These are phyloP conservation scores for Epicauta chinensis DNA, from an alignment of 1,140 invertebrate genomes.

Conservation along the genomic window DNA sequence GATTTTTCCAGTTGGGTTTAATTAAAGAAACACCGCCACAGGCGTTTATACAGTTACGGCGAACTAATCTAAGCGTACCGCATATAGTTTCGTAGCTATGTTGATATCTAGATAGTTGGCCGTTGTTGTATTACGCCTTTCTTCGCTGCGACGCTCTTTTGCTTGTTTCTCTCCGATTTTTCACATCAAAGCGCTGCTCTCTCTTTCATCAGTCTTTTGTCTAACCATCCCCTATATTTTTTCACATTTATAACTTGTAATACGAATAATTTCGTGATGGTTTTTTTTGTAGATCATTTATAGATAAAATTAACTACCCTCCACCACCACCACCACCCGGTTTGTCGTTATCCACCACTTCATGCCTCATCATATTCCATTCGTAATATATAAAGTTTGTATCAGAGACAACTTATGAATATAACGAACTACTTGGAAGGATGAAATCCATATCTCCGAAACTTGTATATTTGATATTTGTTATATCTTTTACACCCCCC, in stretches of 20 bases:
- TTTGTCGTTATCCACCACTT: too few species aligned
- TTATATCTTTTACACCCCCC: slow-evolving; percentile 18
- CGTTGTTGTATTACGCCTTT: too few species aligned
- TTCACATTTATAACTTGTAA: too few species aligned
- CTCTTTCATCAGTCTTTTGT: slow-evolving; percentile 20
- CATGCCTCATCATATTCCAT: too few species aligned
- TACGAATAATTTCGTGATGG: too few species aligned
- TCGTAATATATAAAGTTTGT: slow-evolving; percentile 36
- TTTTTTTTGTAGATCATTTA: too few species aligned
- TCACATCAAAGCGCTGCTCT: slow-evolving; percentile 27
- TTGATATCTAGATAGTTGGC: too few species aligned
- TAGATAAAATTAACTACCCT: too few species aligned
- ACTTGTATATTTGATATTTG: slow-evolving; percentile 38
- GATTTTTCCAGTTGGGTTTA: slow-evolving; percentile 25
- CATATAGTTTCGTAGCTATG: too few species aligned
- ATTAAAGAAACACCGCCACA: slow-evolving; percentile 26
- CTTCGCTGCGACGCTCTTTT: background rate
- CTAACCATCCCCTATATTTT: too few species aligned
- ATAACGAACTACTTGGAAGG: slow-evolving; percentile 31
- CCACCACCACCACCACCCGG: too few species aligned
- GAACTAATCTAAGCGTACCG: background rate
- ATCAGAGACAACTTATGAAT: slow-evolving; percentile 35
- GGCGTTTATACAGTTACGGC: background rate
- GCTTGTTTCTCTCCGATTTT: slow-evolving; percentile 23
- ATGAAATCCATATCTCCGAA: slow-evolving; percentile 36